Evolutionary conservation across 2,888 invertebrate genomes (phyloP), one percentile per base, ranked within the genome.

Genomic region (Erebia palarica): DNA sequence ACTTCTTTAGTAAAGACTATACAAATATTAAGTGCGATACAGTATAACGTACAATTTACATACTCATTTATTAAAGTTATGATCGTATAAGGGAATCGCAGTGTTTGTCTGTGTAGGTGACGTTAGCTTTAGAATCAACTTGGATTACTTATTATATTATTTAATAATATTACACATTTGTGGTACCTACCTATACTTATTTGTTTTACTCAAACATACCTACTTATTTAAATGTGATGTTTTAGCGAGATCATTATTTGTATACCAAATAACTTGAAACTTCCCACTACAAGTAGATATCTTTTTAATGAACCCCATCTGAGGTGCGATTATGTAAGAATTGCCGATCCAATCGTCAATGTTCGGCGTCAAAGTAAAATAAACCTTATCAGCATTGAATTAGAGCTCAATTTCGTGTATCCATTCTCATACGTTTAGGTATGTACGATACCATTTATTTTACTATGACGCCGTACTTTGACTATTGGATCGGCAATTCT

Each of bases 91-190:
- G 75, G 72, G 73, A 73, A 68, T 68, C 69, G 68, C 64, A 71
- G 75, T 75, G 75, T 76, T 75, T 74, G 71, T 27, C 71, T 67
- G 70, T 72, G 74, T 75, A 59, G 73, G 77, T 73, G 75, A 71
- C 69, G 65, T 66, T 70, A 66, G 65, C 58, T 69, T 61, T 68
- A 61, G 21, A 69, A 65, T 57, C 58, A 70, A 75, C 44, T 44
- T 57, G 60, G 3, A 36, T 36, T 36, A n/a, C n/a, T n/a, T n/a
- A 2, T 36, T 7, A 36, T 36, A 36, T 36, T 36, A 53, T 65
- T 5, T 74, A 73, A 71, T 71, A 69, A 66, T 71, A 65, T 72
- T 71, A 27, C 27, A 13, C 27, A 13, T 58, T 3, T 59, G 14
- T 16, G n/a, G 53, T 16, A 16, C 21, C 8, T 61, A 67, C 61